Base-by-base conservation (phyloP, 2,797 vertebrate species). In the Macropodus opercularis region DNA sequence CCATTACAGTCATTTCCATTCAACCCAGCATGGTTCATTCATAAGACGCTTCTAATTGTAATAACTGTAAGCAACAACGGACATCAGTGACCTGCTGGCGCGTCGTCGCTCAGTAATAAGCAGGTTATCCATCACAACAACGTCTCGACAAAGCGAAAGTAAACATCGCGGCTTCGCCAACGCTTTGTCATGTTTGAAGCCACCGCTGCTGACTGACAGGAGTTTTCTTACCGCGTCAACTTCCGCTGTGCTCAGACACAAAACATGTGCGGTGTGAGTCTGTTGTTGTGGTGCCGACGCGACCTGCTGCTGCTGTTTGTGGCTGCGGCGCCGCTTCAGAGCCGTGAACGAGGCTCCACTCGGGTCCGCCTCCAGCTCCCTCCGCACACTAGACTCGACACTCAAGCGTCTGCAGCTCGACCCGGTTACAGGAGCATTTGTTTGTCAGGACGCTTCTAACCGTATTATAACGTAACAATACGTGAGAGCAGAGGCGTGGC, bases 201-300 rank as follows among this genome's bases (percentile, higher is more conserved):
- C 43, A 8, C 0, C 32, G 1, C 22, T 1, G 18, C 2, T 23
- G 47, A 63, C 31, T 17, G n/a, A 65, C 18, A 21, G 34, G 19
- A 38, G 36, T 55, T 63, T 65, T 60, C 85, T 86, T 79, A 87
- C 88, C 83, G 69, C 61, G 41, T 29, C 13, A 39, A 82, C 76
- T 72, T 69, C 70, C 47, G 59, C 62, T 41, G 41, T 9, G 11
- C 22, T 73, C 68, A 72, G 8, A 17, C 34, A 29, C 23, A 40
- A 48, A 74, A 58, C 80, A 77, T 42, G 74, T 50, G 72, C 44
- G 58, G 22, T 54, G 58, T n/a, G 15, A 11, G 50, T 15, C 8
- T 46, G 43, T 62, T 50, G 27, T 52, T 46, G 46, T 43, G 38
- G 23, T 31, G 13, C 36, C 63, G 10, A 39, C 42, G 8, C 24